Evolutionary conservation across 1,140 invertebrate species (phyloP), one percentile per base, ranked within the genome.

Genomic region (Parasteatoda tepidariorum): DNA sequence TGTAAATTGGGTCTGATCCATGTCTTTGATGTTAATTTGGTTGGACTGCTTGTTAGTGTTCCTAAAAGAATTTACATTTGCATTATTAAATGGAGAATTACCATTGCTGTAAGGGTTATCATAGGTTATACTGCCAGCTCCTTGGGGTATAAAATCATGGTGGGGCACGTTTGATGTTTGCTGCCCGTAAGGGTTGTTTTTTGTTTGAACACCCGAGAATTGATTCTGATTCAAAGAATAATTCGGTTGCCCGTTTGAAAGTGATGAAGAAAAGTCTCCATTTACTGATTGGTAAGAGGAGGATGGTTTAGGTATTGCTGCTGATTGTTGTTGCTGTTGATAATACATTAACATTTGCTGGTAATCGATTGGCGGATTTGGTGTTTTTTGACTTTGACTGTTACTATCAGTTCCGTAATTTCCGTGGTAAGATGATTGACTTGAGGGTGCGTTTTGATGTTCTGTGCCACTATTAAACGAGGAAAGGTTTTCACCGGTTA

Each of bases 311-410:
- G 74, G 24, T 61, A 57, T n/a, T 59, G 55, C 28, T 74, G 61
- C n/a, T 79, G 75, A n/a, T 34, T 79, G 75, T 11, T 38, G 11
- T 24, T 54, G 41, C 28, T 70, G 67, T 28, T 78, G 59, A 31
- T 66, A 78, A 33, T 78, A 66, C 18, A 31, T 15, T 38, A 78
- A 24, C 74, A 78, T 78, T 66, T 78, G 74, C 18, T 78, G 74
- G 9, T 66, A 66, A 5, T 78, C 74, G 15, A 30, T 33, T 7
- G 26, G 26, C 0, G 74, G 5, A 61, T 38, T 62, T 38, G 30
- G 55, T 15, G 11, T 61, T n/a, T 57, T 71, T 61, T 74, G 31
- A 24, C 9, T 7, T 48, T 75, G 73, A 24, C 4, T 33, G 7
- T 34, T 33, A 26, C 55, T 57, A 18, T 62, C 55, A 38, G 11